Evolutionary conservation across 2,113 vertebrate genomes (phyloP).

Genomic region (Thalassarche chlororhynchos): DNA sequence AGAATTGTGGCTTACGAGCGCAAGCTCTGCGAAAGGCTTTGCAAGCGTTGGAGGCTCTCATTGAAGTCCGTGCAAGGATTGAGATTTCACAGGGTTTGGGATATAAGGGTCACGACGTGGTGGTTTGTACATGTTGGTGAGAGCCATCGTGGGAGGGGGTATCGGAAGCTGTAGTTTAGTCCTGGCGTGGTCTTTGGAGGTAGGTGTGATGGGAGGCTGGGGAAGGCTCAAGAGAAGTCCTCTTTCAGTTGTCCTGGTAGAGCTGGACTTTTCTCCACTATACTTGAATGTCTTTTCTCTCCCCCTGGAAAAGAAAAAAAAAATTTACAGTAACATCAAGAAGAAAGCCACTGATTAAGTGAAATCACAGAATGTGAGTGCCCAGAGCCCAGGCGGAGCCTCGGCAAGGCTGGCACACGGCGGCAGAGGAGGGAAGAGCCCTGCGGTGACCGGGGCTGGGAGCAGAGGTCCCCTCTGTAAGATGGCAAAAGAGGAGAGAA

Average conservation of each 20-base stretch:
- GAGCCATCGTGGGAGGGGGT: background rate
- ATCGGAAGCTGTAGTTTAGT: background rate
- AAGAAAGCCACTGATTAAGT: background rate
- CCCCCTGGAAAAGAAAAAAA: no score
- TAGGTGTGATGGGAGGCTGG: background rate
- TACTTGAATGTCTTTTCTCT: background rate
- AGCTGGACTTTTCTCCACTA: background rate
- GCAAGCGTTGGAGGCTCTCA: background rate
- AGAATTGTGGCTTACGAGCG: background rate
- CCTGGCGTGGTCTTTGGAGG: background rate
- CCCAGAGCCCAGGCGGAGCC: background rate
- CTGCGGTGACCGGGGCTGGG: background rate
- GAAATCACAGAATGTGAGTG: background rate
- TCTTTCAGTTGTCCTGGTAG: background rate
- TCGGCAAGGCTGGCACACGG: background rate
- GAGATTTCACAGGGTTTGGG: background rate
- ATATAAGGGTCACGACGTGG: accelerated
- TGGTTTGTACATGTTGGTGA: accelerated
- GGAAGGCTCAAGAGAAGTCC: background rate
- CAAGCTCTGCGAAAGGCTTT: background rate
- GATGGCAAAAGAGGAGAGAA: background rate
- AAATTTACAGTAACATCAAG: background rate
- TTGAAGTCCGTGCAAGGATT: background rate
- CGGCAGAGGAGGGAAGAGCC: background rate
- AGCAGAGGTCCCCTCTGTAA: background rate